phyloP scores from a whole-genome alignment of 1,140 invertebrate species.

The Zaprionus vittiger region DNA sequence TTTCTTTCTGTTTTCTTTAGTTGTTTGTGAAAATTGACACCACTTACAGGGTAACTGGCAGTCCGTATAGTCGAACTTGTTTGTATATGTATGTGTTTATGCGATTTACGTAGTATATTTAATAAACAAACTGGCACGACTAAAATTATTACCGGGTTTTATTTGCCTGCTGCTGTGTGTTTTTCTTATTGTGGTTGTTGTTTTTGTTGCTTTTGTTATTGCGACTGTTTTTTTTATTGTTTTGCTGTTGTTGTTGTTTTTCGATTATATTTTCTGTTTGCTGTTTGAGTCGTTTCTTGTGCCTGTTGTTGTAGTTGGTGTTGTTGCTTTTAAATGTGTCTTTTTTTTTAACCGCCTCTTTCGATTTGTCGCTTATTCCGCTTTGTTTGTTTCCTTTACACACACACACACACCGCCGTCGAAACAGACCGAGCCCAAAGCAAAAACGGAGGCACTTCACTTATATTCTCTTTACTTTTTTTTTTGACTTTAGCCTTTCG shows the following conservation, averaged over 20 bases:
- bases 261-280: constrained; percentile 26
- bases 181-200: constrained; percentile 20
- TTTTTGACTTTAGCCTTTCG: constrained; percentile 14
- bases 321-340: constrained; percentile 42
- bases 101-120: constrained; percentile 59
- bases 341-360: constrained; percentile 37
- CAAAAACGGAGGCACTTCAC: constrained; percentile 52
- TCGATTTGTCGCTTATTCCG: constrained; percentile 57
- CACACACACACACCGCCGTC: constrained; percentile 54
- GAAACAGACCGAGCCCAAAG: constrained; percentile 14
- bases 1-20: not conserved
- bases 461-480: constrained; percentile 64
- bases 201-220: constrained; percentile 40
- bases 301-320: constrained; percentile 26
- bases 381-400: constrained; percentile 75
- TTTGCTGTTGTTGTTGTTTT: constrained; percentile 32
- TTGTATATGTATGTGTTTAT: constrained; percentile 38
- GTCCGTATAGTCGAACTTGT: constrained; percentile 1
- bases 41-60: constrained; percentile 20
- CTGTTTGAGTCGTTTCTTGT: constrained; percentile 28
- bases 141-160: constrained; percentile 73
- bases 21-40: not conserved
- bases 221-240: constrained; percentile 24
- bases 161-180: constrained; percentile 38
- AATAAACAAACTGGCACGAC: constrained; percentile 80